phyloP scores from a whole-genome alignment of 2,113 vertebrate species.

The Sterna hirundo region DNA sequence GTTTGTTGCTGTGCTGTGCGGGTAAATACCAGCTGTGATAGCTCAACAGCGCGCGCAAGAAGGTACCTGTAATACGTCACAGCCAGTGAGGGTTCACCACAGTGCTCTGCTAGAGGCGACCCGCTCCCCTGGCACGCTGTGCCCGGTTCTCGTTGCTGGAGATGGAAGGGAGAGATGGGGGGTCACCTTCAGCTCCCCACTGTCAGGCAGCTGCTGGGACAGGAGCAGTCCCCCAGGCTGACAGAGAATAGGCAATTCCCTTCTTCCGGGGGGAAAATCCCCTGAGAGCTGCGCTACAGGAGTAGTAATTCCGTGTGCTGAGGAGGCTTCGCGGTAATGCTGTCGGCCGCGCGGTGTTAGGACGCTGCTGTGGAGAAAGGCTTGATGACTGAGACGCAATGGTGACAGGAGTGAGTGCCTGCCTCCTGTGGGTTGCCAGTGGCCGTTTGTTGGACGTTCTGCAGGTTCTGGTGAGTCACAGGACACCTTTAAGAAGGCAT shows the following conservation, averaged over 20 bases:
- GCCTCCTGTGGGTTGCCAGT: accelerated
- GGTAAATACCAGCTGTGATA: background rate
- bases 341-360: background rate
- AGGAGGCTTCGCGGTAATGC: background rate
- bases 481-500: background rate
- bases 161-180: background rate
- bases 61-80: background rate
- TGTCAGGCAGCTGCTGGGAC: background rate
- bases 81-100: background rate
- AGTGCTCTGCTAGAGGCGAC: background rate
- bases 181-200: background rate
- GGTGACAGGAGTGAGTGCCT: accelerated
- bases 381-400: accelerated
- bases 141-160: background rate
- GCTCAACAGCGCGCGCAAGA: background rate
- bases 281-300: background rate
- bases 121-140: background rate
- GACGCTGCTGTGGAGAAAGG: background rate
- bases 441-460: background rate
- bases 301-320: accelerated
- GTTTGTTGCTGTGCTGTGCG: background rate
- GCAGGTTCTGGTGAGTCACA: background rate
- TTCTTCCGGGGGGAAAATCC: background rate
- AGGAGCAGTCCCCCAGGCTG: background rate
- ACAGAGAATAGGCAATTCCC: no score